phyloP scores from a whole-genome alignment of 2,888 invertebrate genomes.

The Endotricha flammealis region DNA sequence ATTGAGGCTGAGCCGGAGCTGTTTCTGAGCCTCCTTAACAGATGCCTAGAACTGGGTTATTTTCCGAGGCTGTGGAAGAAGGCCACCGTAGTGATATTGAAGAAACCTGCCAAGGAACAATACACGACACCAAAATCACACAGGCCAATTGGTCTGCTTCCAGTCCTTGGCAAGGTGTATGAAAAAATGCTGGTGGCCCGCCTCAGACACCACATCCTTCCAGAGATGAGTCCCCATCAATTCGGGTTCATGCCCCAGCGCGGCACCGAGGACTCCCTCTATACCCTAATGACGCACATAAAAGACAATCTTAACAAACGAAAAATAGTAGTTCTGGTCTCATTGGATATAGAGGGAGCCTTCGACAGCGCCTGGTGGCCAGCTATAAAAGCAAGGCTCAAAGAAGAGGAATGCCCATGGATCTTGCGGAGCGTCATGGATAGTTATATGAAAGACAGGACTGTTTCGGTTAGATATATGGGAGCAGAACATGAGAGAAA shows the following conservation, averaged over 20 bases:
- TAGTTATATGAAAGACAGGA: constrained; percentile 8
- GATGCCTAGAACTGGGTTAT: not conserved
- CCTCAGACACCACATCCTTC: not conserved
- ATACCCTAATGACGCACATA: no score
- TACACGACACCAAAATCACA: not conserved
- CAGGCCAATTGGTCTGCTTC: not conserved
- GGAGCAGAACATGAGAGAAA: not conserved
- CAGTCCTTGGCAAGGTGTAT: not conserved
- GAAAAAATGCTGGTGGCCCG: not conserved
- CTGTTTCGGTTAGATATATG: not conserved
- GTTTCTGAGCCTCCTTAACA: not conserved
- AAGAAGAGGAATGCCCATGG: constrained; percentile 9
- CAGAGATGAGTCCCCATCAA: not conserved
- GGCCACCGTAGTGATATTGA: not conserved
- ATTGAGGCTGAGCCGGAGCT: no score
- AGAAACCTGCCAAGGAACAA: not conserved
- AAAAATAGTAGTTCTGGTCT: constrained; percentile 9
- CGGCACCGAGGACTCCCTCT: constrained; percentile 11
- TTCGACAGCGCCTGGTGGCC: constrained; percentile 18
- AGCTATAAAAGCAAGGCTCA: constrained; percentile 9
- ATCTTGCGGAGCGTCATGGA: constrained; percentile 9
- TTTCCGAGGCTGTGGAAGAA: not conserved
- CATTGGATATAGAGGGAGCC: no score
- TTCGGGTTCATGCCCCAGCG: constrained; percentile 9
- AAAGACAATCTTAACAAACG: not conserved